phyloP scores from a whole-genome alignment of 2,888 invertebrate species.

The Yponomeuta sedellus region DNA sequence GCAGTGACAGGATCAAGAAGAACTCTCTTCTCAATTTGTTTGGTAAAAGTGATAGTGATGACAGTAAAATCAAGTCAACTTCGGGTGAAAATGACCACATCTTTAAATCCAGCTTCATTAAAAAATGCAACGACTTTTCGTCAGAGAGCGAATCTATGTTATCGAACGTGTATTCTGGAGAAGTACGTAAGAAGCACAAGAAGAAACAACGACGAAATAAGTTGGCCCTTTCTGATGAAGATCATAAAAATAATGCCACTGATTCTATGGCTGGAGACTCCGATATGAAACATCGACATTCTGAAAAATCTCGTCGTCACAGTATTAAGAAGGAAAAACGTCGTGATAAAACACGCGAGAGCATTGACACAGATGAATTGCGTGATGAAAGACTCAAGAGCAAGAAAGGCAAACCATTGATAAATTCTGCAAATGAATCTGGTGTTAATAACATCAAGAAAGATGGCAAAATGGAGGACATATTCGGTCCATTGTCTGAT shows the following conservation, averaged over 20 bases:
- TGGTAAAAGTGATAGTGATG: slow-evolving; percentile 68
- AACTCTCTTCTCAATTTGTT: slow-evolving; percentile 60
- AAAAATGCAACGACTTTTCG: slow-evolving; percentile 58
- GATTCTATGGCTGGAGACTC: slow-evolving; percentile 36
- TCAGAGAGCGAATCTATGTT: slow-evolving; percentile 66
- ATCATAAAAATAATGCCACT: slow-evolving; percentile 52
- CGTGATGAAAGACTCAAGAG: slow-evolving; percentile 76
- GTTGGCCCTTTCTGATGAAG: slow-evolving; percentile 78
- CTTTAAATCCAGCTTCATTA: slow-evolving; percentile 46
- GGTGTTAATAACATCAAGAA: slow-evolving; percentile 67
- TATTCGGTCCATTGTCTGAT: slow-evolving; percentile 90
- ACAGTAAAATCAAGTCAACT: slow-evolving; percentile 55
- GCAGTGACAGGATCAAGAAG: slow-evolving; percentile 51
- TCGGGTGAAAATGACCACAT: slow-evolving; percentile 48
- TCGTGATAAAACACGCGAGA: slow-evolving; percentile 75
- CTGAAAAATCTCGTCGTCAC: slow-evolving; percentile 70
- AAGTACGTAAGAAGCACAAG: slow-evolving; percentile 86
- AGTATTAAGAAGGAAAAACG: slow-evolving; percentile 78
- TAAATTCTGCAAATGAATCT: slow-evolving; percentile 44
- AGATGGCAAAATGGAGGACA: slow-evolving; percentile 91
- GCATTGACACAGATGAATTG: slow-evolving; percentile 59
- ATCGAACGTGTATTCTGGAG: slow-evolving; percentile 58
- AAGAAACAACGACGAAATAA: slow-evolving; percentile 90
- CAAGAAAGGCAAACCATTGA: slow-evolving; percentile 73
- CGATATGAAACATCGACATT: slow-evolving; percentile 54